Conservation (phyloP, 2,797 vertebrate genomes). For the Erethizon dorsatum region DNA sequence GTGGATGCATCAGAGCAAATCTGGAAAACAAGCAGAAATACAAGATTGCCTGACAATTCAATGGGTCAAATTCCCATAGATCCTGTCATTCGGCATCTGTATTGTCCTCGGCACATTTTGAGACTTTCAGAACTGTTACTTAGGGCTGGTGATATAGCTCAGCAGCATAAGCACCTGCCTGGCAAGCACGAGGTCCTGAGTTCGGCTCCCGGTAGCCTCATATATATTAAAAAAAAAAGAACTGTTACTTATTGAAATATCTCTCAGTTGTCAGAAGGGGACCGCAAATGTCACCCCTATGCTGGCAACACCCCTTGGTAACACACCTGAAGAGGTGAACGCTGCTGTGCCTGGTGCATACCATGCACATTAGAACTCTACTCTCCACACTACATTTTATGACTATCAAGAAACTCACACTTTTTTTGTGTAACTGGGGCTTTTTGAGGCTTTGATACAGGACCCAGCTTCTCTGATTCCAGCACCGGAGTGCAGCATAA, state of each 20-base stretch:
- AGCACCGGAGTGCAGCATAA: background rate
- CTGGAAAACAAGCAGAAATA: background rate
- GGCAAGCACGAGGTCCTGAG: no score
- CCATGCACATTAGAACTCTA: background rate
- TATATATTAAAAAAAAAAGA: background rate
- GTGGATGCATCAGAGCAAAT: background rate
- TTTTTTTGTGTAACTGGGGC: background rate
- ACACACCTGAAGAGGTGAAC: background rate
- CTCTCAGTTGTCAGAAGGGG: background rate
- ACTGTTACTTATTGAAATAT: background rate
- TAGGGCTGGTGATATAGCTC: no score
- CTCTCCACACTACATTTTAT: background rate
- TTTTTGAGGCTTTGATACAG: slow-evolving; percentile 84
- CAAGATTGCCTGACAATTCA: background rate
- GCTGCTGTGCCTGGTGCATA: background rate
- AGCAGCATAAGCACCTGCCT: no score
- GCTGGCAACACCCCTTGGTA: background rate
- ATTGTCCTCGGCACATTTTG: background rate
- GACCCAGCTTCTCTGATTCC: slow-evolving; percentile 74
- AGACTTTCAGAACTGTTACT: background rate
- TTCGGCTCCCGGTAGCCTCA: no score
- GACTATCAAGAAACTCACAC: background rate
- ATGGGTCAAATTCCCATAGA: background rate
- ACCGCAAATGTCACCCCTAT: background rate
- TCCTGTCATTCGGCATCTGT: background rate